Conservation (phyloP, 1,140 invertebrate species). For the Temnothorax nylanderi region DNA sequence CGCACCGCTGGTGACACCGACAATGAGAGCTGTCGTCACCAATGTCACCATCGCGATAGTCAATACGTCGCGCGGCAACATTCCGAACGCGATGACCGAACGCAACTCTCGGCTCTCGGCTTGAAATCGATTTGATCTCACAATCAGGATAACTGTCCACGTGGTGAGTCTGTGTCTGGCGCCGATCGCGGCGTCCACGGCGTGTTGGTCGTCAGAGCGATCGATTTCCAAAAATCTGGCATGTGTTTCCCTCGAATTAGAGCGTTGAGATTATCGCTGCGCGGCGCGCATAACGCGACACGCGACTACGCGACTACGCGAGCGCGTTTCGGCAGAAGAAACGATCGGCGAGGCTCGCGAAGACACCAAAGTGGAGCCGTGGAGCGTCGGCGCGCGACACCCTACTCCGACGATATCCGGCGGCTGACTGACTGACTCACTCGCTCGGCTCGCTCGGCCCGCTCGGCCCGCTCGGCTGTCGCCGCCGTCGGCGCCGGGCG, state of each 20-base stretch:
- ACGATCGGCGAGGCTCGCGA: neutral
- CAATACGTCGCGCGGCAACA: conserved; percentile 75
- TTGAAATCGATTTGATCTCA: neutral
- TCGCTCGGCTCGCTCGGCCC: conserved; percentile 30
- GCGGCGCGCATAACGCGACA: neutral
- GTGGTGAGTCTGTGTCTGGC: neutral
- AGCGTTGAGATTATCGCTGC: neutral
- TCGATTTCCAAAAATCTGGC: neutral
- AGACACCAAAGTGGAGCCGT: neutral
- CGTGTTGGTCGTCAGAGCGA: neutral
- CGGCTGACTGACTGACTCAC: conserved; percentile 66
- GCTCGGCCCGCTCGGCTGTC: too few relatives aligned
- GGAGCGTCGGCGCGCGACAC: neutral
- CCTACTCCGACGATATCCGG: conserved; percentile 52
- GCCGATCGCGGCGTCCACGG: neutral
- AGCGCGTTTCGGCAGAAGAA: neutral
- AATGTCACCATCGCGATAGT: conserved; percentile 75
- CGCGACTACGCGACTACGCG: neutral
- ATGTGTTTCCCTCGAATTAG: neutral
- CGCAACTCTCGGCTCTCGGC: too few relatives aligned
- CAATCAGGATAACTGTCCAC: neutral
- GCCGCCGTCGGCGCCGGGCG: neutral
- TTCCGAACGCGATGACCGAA: conserved; percentile 9
- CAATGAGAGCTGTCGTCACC: conserved; percentile 71
- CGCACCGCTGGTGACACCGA: conserved; percentile 66